A percentile compares a stretch with the other conserved stretches of the same genome.
phyloP scores from a whole-genome alignment of 2,113 vertebrate species.

The Salvelinus fontinalis region DNA sequence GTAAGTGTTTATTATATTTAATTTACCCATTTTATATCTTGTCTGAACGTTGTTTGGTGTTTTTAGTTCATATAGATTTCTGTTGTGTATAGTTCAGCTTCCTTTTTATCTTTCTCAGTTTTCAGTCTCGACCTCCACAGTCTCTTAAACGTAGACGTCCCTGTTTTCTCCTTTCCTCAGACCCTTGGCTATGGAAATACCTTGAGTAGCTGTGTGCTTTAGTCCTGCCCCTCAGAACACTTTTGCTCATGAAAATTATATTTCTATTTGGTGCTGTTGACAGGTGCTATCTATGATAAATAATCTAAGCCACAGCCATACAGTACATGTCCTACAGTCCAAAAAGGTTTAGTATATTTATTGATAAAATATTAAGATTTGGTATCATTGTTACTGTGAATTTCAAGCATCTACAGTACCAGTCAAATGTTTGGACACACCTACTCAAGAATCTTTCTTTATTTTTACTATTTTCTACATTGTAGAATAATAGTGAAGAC shows the following conservation, averaged over 20 bases:
- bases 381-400: no score
- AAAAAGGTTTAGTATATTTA: no score
- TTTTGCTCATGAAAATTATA: background rate
- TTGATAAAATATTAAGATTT: no score
- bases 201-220: background rate
- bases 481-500: no score
- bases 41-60: constrained; percentile 55
- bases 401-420: no score
- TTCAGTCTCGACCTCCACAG: constrained; percentile 48
- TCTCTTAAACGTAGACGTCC: constrained; percentile 56
- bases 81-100: constrained; percentile 58
- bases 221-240: background rate
- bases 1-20: constrained; percentile 59
- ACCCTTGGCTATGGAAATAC: background rate
- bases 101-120: constrained; percentile 57
- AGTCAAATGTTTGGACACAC: no score
- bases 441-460: no score
- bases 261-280: background rate
- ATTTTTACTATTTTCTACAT: no score
- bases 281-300: background rate
- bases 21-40: constrained; percentile 51
- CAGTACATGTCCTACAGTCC: no score
- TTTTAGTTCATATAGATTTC: constrained; percentile 23
- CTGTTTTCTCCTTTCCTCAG: background rate
- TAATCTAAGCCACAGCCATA: no score